Base-by-base conservation (phyloP, 2,797 vertebrate genomes). In the Eulemur coronatus region DNA sequence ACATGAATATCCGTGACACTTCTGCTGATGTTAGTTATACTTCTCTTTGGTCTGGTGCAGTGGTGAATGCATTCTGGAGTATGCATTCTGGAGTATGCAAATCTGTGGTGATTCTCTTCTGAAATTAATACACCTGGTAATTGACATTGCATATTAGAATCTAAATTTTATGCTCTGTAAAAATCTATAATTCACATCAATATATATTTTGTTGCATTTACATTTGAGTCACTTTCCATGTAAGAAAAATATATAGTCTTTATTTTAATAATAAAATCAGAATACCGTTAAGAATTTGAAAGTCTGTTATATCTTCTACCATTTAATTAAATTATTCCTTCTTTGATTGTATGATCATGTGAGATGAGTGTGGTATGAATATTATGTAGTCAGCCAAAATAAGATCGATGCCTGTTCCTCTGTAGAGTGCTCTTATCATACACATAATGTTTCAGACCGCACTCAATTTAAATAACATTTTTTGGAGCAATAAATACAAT, bases 1-100 rank as follows among this genome's bases (percentile, higher is more conserved):
- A 86, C 69, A 89, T 97, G 96, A 90, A 95, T 95, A 95, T 94
- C 63, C 28, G 22, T 96, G 95, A 93, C 79, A 81, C 96, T 97
- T 96, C 69, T 96, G 84, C 76, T 97, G 72, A 95, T 78, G 78
- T 72, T 59, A 35, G 46, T 78, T 72, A 24, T 75, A 79, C 65
- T 81, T 89, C 41, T 50, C 82, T 95, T 93, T 81, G n/a, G 67
- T 84, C 55, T 65, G 10, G 41, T 93, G 35, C n/a, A 73, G 33
- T 92, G 14, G 14, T 78, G 65, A 97, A 57, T 57, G 12, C 33
- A 22, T 80, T 72, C 35, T 70, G 24, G 30, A 43, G 9, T 70
- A 30, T 95, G 12, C 33, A 22, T 84, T 72, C 35, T 70, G 24
- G 30, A 43, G 9, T 70, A 30, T 95, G 38, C 65, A 94, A 57